Conservation (phyloP, 2,113 vertebrate genomes). For the Dinomys branickii region DNA sequence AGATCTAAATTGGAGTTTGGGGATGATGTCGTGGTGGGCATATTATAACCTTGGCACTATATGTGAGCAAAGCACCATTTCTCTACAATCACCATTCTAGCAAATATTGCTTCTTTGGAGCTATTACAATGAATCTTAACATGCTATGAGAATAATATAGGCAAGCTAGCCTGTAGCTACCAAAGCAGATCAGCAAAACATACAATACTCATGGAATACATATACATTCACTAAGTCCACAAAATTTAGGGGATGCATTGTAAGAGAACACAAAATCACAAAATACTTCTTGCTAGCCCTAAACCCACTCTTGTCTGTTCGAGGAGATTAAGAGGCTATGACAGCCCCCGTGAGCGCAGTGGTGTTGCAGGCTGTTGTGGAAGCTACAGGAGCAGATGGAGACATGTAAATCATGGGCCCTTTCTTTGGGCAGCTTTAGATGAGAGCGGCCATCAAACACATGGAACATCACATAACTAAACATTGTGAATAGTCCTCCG, state of each 20-base stretch:
- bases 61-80: slow-evolving; percentile 22
- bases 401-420: not conserved
- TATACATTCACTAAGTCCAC: not conserved
- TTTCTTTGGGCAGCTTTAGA: not conserved
- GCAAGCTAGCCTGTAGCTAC: not conserved
- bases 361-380: not conserved
- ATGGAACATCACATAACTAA: not conserved
- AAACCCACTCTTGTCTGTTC: not conserved
- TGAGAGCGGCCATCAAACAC: not conserved
- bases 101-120: not conserved
- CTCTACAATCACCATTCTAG: not conserved
- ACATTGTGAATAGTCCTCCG: not conserved
- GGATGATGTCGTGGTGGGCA: not conserved
- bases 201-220: not conserved
- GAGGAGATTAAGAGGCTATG: not conserved
- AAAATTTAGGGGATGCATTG: not conserved
- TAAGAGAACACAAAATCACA: not conserved
- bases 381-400: not conserved
- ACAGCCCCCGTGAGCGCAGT: not conserved
- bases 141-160: not conserved
- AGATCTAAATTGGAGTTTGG: not conserved
- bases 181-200: not conserved
- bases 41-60: not conserved
- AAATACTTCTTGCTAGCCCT: not conserved
- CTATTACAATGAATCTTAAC: not conserved